phyloP scores from a whole-genome alignment of 2,113 vertebrate genomes.

The Lepus europaeus region DNA sequence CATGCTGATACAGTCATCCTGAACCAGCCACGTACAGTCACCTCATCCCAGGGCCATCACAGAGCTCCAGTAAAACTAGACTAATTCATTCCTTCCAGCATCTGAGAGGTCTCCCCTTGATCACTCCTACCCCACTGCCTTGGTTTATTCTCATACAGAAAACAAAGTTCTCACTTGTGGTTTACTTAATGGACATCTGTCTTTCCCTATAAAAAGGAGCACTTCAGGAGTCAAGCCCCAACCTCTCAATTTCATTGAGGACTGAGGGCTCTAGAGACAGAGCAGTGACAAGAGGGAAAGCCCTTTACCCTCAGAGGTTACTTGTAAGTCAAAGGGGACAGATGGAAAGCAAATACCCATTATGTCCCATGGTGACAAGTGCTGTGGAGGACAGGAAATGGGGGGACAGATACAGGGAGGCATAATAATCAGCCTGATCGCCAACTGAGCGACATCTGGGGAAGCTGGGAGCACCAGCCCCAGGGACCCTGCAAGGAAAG shows the following conservation, averaged over 20 bases:
- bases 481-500: background rate
- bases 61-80: background rate
- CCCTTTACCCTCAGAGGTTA: background rate
- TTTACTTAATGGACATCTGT: background rate
- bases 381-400: background rate
- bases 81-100: too few relatives aligned
- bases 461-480: background rate
- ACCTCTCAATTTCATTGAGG: background rate
- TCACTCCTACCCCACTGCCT: too few relatives aligned
- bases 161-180: background rate
- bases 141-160: background rate
- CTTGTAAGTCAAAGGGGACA: background rate
- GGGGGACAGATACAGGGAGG: background rate
- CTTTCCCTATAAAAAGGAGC: background rate
- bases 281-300: background rate
- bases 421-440: background rate
- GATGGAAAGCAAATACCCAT: background rate
- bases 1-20: background rate
- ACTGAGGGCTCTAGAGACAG: background rate
- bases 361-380: background rate
- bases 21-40: background rate
- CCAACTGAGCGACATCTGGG: background rate
- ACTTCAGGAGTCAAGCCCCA: background rate
- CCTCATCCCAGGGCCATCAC: rapidly evolving
- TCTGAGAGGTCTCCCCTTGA: background rate